These are phyloP conservation scores for Orchesella cincta DNA, from an alignment of 1,140 invertebrate species.

Conservation along the genomic window DNA sequence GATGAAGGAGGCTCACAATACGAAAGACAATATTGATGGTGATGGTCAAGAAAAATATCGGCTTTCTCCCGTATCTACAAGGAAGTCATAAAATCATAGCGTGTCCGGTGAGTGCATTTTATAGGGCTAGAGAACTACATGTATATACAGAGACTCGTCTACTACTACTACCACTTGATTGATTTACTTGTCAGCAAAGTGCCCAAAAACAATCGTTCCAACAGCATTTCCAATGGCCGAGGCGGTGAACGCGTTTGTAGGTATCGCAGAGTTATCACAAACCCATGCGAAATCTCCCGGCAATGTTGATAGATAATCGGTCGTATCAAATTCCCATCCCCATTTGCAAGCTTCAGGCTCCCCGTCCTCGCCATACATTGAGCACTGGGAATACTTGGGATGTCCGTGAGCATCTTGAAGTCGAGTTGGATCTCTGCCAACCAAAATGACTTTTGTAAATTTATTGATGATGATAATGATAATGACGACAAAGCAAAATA, in stretches of 20 bases:
- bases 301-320: slow-evolving; percentile 41
- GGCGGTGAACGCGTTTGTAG: slow-evolving; percentile 44
- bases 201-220: slow-evolving; percentile 47
- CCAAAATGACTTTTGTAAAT: neutral
- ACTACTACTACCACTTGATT: neutral
- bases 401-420: slow-evolving; percentile 35
- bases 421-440: neutral
- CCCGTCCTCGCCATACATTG: slow-evolving; percentile 35
- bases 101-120: too few species aligned
- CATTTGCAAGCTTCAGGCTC: slow-evolving; percentile 27
- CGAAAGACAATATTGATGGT: slow-evolving; percentile 46
- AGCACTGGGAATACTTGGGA: slow-evolving; percentile 35
- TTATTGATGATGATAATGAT: neutral
- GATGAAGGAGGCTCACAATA: slow-evolving; percentile 37
- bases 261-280: slow-evolving; percentile 39
- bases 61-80: slow-evolving; percentile 44
- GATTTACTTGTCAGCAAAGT: slow-evolving; percentile 44
- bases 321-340: slow-evolving; percentile 47
- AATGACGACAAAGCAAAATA: neutral
- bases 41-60: slow-evolving; percentile 47
- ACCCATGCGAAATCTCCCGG: slow-evolving; percentile 47
- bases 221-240: slow-evolving; percentile 40
- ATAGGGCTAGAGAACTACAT: too few species aligned
- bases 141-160: too few species aligned
- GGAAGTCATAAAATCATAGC: neutral